Conservation (phyloP, 2,113 vertebrate species). For the Neomonachus schauinslandi region DNA sequence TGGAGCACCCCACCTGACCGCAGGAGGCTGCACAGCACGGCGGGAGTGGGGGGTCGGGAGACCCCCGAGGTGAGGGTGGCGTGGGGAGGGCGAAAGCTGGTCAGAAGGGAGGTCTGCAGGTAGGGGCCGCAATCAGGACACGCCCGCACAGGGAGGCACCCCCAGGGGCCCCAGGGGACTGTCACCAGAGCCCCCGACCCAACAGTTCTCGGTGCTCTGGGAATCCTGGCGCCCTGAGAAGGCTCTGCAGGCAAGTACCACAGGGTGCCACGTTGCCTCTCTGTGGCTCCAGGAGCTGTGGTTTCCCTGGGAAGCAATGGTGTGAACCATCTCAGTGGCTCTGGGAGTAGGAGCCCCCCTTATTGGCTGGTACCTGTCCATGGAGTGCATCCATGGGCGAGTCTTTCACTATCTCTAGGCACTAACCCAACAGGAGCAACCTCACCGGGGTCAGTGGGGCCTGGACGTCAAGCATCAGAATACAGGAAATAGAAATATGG, state of each 20-base stretch:
- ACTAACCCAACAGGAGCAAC: neutral
- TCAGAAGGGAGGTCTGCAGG: neutral
- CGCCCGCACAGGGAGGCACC: neutral
- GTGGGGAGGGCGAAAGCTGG: neutral
- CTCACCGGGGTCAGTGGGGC: neutral
- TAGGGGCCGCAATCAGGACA: neutral
- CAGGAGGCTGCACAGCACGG: neutral
- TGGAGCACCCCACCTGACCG: neutral
- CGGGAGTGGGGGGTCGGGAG: too few relatives aligned
- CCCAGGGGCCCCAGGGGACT: neutral
- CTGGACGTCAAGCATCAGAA: neutral
- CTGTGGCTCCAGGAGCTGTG: neutral
- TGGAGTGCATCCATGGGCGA: neutral
- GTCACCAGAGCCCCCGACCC: too few relatives aligned
- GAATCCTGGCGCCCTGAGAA: neutral
- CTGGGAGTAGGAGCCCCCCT: accelerated
- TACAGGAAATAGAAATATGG: neutral
- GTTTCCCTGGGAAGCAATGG: accelerated
- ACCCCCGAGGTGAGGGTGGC: too few relatives aligned
- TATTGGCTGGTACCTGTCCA: neutral
- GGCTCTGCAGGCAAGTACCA: neutral
- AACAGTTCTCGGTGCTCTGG: neutral
- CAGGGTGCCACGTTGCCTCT: accelerated
- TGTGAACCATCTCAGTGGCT: accelerated
- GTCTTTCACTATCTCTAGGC: neutral